Conservation (phyloP, 2,113 vertebrate genomes). For the Diadophis punctatus region DNA sequence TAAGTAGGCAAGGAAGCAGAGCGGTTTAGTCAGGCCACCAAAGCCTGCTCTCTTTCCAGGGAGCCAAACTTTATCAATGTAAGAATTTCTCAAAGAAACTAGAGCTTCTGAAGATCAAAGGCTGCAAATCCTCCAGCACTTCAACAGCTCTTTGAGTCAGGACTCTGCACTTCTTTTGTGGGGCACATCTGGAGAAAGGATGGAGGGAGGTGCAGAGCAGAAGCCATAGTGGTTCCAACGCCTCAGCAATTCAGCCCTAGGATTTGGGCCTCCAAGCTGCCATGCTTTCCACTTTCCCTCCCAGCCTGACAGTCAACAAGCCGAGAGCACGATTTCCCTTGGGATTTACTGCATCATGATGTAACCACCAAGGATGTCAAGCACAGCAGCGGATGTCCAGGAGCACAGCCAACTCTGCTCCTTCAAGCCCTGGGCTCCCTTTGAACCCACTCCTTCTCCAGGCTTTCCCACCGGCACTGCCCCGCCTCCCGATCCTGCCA, state of each 20-base stretch:
- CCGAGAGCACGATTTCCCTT: background rate
- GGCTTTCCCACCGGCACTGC: background rate
- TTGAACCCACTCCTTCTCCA: background rate
- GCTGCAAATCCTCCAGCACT: background rate
- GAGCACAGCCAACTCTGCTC: background rate
- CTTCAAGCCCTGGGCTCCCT: background rate
- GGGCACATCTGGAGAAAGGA: background rate
- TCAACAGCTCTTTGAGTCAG: background rate
- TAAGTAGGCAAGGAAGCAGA: background rate
- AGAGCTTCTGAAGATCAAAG: background rate
- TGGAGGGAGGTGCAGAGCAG: background rate
- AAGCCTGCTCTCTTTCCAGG: background rate
- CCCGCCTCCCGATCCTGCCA: background rate
- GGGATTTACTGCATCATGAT: background rate
- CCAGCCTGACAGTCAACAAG: background rate
- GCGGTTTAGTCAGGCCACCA: background rate
- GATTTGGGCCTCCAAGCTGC: background rate
- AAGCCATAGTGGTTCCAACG: background rate
- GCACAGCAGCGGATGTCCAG: background rate
- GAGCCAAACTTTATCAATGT: fast-evolving
- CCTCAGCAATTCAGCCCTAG: background rate
- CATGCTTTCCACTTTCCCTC: background rate
- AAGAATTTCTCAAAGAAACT: background rate
- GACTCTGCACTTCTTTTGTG: background rate
- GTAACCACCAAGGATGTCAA: background rate